phyloP scores from a whole-genome alignment of 2,888 invertebrate genomes.

The Cryptocephalus moraei region DNA sequence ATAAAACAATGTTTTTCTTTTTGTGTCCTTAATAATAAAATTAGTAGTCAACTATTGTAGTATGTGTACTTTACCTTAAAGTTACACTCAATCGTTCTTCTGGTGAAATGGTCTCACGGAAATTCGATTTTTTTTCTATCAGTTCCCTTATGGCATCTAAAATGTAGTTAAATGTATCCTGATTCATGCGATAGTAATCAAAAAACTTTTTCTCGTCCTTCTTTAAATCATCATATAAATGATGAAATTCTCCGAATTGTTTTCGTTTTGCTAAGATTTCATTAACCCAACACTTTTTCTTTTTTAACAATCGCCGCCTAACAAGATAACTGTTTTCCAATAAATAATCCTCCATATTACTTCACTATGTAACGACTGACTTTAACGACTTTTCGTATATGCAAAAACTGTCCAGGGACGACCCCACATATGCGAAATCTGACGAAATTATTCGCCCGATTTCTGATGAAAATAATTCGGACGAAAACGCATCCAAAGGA shows the following conservation, averaged over 20 bases:
- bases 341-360: too few relatives aligned
- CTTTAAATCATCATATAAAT: not conserved
- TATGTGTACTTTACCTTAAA: conserved; percentile 1
- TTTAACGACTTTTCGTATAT: too few relatives aligned
- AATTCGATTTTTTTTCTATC: conserved; percentile 4
- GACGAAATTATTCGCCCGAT: too few relatives aligned
- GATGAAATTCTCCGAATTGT: too few relatives aligned
- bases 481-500: conserved; percentile 1
- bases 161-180: conserved; percentile 5
- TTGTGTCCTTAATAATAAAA: too few relatives aligned
- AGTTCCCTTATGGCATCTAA: conserved; percentile 5
- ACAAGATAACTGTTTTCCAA: too few relatives aligned
- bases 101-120: conserved; percentile 5
- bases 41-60: not conserved
- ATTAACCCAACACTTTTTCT: too few relatives aligned
- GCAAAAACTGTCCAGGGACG: too few relatives aligned
- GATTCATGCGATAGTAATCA: conserved; percentile 4
- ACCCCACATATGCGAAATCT: too few relatives aligned
- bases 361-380: too few relatives aligned
- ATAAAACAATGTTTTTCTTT: not conserved
- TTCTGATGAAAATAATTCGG: not conserved
- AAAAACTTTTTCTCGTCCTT: conserved; percentile 3
- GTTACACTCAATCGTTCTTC: conserved; percentile 2
- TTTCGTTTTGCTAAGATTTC: too few relatives aligned
- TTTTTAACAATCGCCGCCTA: too few relatives aligned